A percentile compares a stretch with the other conserved stretches of the same genome.
Evolutionary conservation across 2,797 vertebrate genomes (phyloP).

Genomic region (Catamblyrhynchus diadema): DNA sequence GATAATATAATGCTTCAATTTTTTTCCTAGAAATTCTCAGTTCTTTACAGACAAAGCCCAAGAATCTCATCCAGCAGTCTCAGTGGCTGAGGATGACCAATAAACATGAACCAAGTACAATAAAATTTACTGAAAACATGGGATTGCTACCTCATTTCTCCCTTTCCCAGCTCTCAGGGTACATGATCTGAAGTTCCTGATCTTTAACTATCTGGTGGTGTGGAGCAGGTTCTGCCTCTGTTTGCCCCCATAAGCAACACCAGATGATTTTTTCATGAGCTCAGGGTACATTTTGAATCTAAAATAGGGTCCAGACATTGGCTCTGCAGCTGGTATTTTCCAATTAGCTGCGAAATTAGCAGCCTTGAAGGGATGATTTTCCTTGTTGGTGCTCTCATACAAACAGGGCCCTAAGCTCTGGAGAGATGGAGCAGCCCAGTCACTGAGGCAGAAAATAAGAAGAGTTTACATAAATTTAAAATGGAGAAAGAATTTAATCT

Average conservation of each 20-base stretch:
- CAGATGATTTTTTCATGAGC: background rate
- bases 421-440: background rate
- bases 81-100: background rate
- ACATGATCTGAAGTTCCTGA: background rate
- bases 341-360: background rate
- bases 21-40: background rate
- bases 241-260: background rate
- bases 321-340: background rate
- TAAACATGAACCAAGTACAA: background rate
- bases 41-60: background rate
- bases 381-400: background rate
- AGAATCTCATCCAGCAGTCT: background rate
- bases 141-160: background rate
- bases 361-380: background rate
- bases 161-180: background rate
- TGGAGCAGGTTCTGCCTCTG: background rate
- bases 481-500: background rate
- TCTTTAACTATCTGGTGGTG: fast-evolving
- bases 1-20: background rate
- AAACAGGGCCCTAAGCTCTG: background rate
- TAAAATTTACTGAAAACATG: background rate
- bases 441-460: background rate
- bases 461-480: background rate
- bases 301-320: background rate
- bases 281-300: background rate